Conservation (phyloP, 2,113 vertebrate species). For the Thermophis baileyi region DNA sequence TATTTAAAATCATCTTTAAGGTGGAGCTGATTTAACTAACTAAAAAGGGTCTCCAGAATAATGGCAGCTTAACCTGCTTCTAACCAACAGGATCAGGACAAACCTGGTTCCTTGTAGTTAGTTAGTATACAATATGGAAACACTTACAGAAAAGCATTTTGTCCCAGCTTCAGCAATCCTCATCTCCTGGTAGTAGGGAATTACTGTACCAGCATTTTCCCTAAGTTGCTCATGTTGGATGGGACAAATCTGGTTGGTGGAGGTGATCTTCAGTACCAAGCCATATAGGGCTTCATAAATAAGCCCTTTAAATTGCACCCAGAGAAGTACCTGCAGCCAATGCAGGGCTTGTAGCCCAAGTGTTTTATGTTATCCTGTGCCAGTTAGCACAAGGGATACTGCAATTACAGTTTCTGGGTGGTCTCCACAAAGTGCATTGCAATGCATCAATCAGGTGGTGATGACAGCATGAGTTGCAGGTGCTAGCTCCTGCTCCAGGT, state of each 20-base stretch:
- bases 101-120: neutral
- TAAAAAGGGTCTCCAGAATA: neutral
- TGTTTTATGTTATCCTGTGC: neutral
- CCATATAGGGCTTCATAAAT: neutral
- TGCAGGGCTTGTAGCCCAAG: neutral
- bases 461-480: neutral
- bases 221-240: neutral
- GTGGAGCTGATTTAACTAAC: neutral
- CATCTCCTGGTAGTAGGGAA: neutral
- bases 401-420: neutral
- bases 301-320: neutral
- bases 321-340: neutral
- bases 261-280: neutral
- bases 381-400: neutral
- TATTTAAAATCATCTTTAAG: neutral
- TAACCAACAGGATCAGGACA: neutral
- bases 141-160: neutral
- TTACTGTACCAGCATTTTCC: neutral
- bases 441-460: neutral
- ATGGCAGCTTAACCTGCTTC: neutral
- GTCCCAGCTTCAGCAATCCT: neutral
- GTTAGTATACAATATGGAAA: neutral
- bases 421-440: neutral
- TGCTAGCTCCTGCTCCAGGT: neutral
- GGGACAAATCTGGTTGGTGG: neutral